Conservation (phyloP, 2,113 vertebrate species). For the Cyprinodon tularosa region DNA sequence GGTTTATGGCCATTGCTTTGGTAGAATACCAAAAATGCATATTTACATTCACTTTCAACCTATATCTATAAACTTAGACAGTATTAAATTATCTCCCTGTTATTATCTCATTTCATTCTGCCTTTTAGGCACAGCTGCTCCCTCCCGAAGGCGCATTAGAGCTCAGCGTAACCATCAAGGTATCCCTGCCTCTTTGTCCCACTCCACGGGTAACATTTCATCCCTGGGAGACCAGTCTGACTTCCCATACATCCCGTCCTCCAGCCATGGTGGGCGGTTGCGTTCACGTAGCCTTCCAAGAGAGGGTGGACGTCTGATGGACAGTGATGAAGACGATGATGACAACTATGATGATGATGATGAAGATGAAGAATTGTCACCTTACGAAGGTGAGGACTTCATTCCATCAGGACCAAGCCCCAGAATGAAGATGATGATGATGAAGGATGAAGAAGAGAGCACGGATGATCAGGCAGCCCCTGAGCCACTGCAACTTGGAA, state of each 20-base stretch:
- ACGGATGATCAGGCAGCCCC: conserved; percentile 86
- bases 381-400: conserved; percentile 88
- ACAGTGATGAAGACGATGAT: conserved; percentile 84
- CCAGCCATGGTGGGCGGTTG: conserved; percentile 83
- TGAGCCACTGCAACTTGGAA: conserved; percentile 84
- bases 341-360: conserved; percentile 81
- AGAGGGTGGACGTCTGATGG: conserved; percentile 87
- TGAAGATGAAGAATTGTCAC: conserved; percentile 83
- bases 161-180: conserved; percentile 94
- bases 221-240: conserved; percentile 90
- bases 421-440: conserved; percentile 81
- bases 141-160: conserved; percentile 92
- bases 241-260: conserved; percentile 79
- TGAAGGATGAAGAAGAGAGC: conserved; percentile 87
- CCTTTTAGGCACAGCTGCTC: conserved; percentile 81
- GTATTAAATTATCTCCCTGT: conserved; percentile 8
- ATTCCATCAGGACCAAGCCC: conserved; percentile 82
- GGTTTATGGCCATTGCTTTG: not conserved
- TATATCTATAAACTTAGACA: conserved; percentile 15
- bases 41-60: conserved; percentile 20
- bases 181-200: conserved; percentile 91
- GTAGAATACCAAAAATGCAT: conserved; percentile 5
- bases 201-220: conserved; percentile 95
- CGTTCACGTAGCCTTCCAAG: conserved; percentile 95
- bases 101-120: conserved; percentile 6